Base-by-base conservation (phyloP, 2,888 invertebrate genomes). In the Halocaridina rubra region DNA sequence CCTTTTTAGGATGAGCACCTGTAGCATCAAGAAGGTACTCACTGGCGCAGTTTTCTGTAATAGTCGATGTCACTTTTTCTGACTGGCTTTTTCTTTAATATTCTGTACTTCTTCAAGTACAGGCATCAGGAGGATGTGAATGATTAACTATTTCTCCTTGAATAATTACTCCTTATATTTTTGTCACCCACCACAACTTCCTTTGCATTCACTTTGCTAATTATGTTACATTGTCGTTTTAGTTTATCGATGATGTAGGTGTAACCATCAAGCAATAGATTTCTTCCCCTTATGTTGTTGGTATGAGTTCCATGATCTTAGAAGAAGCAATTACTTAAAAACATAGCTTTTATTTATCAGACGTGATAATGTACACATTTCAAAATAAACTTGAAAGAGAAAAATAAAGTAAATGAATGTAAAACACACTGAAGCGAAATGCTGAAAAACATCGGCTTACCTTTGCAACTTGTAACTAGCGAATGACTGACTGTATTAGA, bases 251-350 rank as follows among this genome's bases (percentile, higher is more conserved):
- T 27, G 53, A 39, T 69, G 46, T 67, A 46, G 67, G 69, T 29
- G 69, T 79, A 79, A 53, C 79, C 79, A 22, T 39, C 77, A 59
- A 77, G 77, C 77, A 77, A 61, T 33, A 53, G 22, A 19, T 30
- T 77, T 61, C 61, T 77, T 61, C 64, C 77, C 39, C 69, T 46
- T 79, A 8, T 8, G n/a, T n/a, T n/a, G n/a, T n/a, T n/a, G n/a
- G n/a, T 69, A 19, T 13, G 27, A 7, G n/a, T 22, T n/a, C 30
- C 72, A 29, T 33, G 13, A 72, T 39, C 19, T 39, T 39, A 72
- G 53, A 75, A 75, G 1, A 16, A 2, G 22, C 27, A 27, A 4
- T 53, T 19, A 75, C 29, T 22, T 16, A 53, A 22, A 75, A 13
- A 53, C 13, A 75, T 75, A 27, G 46, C 10, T 74, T 74, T 74